Evolutionary conservation across 2,888 invertebrate species (phyloP).

Genomic region (Fragum whitleyi): DNA sequence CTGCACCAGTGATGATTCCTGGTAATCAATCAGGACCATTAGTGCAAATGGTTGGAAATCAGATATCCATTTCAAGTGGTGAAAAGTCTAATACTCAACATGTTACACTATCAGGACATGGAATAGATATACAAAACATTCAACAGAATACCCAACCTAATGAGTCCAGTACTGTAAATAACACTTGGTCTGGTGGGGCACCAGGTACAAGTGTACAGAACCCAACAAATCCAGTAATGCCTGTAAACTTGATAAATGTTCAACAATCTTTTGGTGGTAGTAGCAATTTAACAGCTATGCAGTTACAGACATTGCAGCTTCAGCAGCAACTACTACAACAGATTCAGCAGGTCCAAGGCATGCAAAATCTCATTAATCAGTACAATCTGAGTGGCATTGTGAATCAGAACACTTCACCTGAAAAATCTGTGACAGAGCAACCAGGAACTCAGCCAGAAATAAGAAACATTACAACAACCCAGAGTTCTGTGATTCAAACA

Average conservation of each 20-base stretch:
- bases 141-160: slow-evolving; percentile 18
- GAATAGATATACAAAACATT: slow-evolving; percentile 44
- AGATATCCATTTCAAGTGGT: slow-evolving; percentile 40
- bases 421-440: slow-evolving; percentile 15
- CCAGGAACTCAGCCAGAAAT: neutral
- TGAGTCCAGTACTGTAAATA: neutral
- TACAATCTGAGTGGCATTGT: slow-evolving; percentile 69
- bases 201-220: slow-evolving; percentile 17
- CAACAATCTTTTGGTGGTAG: slow-evolving; percentile 72
- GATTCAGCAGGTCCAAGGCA: slow-evolving; percentile 78
- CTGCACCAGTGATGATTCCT: slow-evolving; percentile 19
- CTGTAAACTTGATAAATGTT: slow-evolving; percentile 70
- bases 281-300: slow-evolving; percentile 75
- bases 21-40: slow-evolving; percentile 21
- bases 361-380: slow-evolving; percentile 76
- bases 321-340: slow-evolving; percentile 77
- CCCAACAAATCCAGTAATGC: slow-evolving; percentile 34
- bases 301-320: slow-evolving; percentile 76
- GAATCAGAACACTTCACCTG: slow-evolving; percentile 27
- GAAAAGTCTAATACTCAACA: slow-evolving; percentile 31
- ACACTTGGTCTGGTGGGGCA: neutral
- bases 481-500: slow-evolving; percentile 14
- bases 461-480: neutral
- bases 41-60: slow-evolving; percentile 37
- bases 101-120: slow-evolving; percentile 35